These are phyloP conservation scores for Cepaea hortensis DNA, from an alignment of 2,888 invertebrate species.

Conservation along the genomic window DNA sequence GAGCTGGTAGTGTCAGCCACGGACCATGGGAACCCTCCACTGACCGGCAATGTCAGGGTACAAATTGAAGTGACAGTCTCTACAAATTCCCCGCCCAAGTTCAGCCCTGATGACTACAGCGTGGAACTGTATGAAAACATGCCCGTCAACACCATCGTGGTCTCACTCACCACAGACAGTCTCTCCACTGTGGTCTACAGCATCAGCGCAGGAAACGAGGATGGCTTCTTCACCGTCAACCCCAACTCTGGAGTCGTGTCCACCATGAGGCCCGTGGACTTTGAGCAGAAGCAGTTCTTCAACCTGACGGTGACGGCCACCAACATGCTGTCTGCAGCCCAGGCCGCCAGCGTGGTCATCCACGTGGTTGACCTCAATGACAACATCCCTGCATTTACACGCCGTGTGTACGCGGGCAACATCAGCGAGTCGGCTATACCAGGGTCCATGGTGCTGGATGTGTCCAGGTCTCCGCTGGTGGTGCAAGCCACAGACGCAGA, in stretches of 20 bases:
- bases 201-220: constrained; percentile 87
- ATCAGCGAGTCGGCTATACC: constrained; percentile 82
- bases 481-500: constrained; percentile 90
- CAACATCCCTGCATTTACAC: constrained; percentile 84
- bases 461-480: constrained; percentile 87
- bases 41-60: constrained; percentile 87
- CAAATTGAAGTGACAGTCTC: constrained; percentile 92
- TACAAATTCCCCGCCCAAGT: constrained; percentile 95
- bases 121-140: constrained; percentile 68
- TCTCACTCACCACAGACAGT: constrained; percentile 64
- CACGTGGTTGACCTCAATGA: constrained; percentile 90
- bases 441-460: constrained; percentile 84
- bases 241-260: constrained; percentile 87
- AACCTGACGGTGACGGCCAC: constrained; percentile 89
- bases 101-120: constrained; percentile 76
- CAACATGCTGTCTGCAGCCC: constrained; percentile 88
- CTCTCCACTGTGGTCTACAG: constrained; percentile 79
- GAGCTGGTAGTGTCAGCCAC: constrained; percentile 92
- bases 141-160: constrained; percentile 62
- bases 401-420: constrained; percentile 87
- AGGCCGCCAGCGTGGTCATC: constrained; percentile 85
- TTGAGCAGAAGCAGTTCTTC: constrained; percentile 85
- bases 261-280: constrained; percentile 84
- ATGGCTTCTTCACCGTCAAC: constrained; percentile 87
- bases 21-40: constrained; percentile 86